Evolutionary conservation across 2,888 invertebrate species (phyloP), one percentile per base, ranked within the genome.

Genomic region (Hecatera dysodea): DNA sequence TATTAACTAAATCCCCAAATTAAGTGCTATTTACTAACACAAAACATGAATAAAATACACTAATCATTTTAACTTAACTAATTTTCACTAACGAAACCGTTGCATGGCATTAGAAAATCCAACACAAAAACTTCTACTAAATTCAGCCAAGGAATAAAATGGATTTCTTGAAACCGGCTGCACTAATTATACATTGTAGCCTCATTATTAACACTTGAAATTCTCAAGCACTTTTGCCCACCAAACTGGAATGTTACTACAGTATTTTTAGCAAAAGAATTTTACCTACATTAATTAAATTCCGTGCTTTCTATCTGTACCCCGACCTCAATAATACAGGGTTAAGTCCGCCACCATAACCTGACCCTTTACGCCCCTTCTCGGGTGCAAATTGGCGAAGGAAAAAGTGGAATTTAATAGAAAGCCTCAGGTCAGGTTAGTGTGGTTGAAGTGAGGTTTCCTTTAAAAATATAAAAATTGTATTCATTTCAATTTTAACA

Each of bases 231-330:
- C 80, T 86, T 85, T 80, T 52, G 22, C 81, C 75, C 73, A 84
- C 82, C 80, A 70, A 87, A 88, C 88, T 84, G 71, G 77, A 87
- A 90, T 86, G 87, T 84, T 87, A 81, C 79, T 72, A 69, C 65
- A 81, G 81, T 83, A 85, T 90, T 87, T 89, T 87, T 81, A 81
- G 76, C 84, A 81, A 88, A 90, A 91, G 89, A 91, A 92, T 90
- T 88, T 89, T 88, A 83, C 84, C 86, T 84, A 89, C 90, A 92
- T 90, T 92, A 92, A 93, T 93, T 92, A 93, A 92, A 93, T 92
- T 90, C 90, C 84, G 56, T 82, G 86, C 85, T 83, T 86, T 87
- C 87, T 90, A 87, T 88, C 88, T 87, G 70, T 77, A 78, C 39
- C 69, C 67, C 82, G 82, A 87, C 86, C 87, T 84, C 84, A 84